These are phyloP conservation scores for Mustela nigripes DNA, from an alignment of 2,113 vertebrate species.

Conservation along the genomic window DNA sequence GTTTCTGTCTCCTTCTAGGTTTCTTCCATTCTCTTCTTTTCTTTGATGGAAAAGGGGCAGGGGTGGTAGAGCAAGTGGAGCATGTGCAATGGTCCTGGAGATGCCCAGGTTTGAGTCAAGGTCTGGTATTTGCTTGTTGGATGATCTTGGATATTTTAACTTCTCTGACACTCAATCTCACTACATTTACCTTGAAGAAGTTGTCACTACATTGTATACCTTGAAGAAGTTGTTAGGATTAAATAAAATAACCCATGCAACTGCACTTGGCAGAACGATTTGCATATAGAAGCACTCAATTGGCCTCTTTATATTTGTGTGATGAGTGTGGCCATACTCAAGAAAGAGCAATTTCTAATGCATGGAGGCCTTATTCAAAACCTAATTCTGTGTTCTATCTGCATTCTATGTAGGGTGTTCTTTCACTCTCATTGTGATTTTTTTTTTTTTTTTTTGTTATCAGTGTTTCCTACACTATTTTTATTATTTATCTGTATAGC, in stretches of 20 bases:
- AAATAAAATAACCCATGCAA: slow-evolving; percentile 31
- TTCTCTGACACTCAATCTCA: background rate
- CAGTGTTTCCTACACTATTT: background rate
- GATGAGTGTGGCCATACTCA: background rate
- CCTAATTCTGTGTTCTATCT: background rate
- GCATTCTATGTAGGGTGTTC: background rate
- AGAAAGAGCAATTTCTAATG: slow-evolving; percentile 23
- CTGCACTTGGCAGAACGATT: background rate
- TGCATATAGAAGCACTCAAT: background rate
- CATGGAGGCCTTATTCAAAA: slow-evolving; percentile 18
- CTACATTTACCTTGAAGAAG: slow-evolving; percentile 27
- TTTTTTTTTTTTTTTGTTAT: background rate
- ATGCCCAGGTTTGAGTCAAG: background rate
- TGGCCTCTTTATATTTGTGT: background rate
- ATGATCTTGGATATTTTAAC: background rate
- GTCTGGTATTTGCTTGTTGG: background rate
- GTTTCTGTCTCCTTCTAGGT: background rate
- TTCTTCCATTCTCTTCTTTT: background rate
- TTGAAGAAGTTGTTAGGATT: slow-evolving; percentile 40
- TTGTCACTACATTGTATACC: background rate
- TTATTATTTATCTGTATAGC: background rate
- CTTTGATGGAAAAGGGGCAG: background rate
- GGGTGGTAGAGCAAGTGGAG: background rate
- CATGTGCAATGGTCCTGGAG: background rate
- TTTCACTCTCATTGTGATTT: background rate